Evolutionary conservation across 1,140 invertebrate species (phyloP), one percentile per base, ranked within the genome.

Genomic region (Hypsibius dujardini): DNA sequence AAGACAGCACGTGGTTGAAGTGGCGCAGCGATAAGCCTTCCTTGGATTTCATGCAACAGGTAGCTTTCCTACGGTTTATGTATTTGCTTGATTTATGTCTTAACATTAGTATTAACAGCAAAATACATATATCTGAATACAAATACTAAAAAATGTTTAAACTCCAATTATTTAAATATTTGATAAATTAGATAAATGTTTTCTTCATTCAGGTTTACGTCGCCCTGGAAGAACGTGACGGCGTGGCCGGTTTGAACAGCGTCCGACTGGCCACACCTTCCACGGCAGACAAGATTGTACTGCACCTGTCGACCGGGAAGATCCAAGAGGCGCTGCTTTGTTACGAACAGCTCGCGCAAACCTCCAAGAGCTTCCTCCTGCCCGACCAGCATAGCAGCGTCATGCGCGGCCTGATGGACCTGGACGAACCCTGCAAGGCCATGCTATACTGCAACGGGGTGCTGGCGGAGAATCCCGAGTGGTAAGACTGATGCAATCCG

Each of bases 171-270:
- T 60, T 70, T 40, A 47, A 28, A 70, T 69, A 47, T 70, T 46
- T 67, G 71, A 69, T 72, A 46, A 12, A 7, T 46, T 71, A n/a
- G 3, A 40, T 40, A 60, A 3, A 46, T 45, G 15, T 69, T 59
- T 73, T 73, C n/a, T 77, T 79, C 59, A 75, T 84, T 81, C 79
- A 81, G 74, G 76, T 85, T 14, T 85, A 85, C 76, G 80, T 82
- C 1, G 77, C 80, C 14, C 75, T 86, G 72, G 81, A 84, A 75
- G 84, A 86, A 72, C 78, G 83, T 47, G 84, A 86, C 77, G 83
- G 82, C 69, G 83, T 85, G 1, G 76, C 79, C 70, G 84, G 84
- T 47, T 79, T 84, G 15, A 78, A 80, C 40, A 79, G 81, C 2
- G 77, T 81, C 47, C 75, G 82, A 71, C 76, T 79, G 59, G 74